Percentiles rank a stretch among this genome's conserved stretches.
Evolutionary conservation across 2,113 vertebrate genomes (phyloP).

Genomic region (Catharus minimus): DNA sequence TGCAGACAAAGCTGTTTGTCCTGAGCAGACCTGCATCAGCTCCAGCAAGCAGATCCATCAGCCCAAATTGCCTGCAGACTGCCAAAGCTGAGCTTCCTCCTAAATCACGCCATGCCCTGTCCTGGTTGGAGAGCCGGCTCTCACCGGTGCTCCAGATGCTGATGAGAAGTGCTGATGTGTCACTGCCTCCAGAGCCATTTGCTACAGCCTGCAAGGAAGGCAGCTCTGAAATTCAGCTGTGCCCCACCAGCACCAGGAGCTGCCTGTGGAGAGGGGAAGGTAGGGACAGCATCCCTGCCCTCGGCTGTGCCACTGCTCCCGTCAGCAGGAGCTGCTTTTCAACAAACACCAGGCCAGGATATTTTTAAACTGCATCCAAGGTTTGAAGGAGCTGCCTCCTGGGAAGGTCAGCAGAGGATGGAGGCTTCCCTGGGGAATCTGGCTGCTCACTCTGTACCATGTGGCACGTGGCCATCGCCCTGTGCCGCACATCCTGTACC

Average conservation of each 20-base stretch:
- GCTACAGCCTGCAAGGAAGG: constrained; percentile 15
- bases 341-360: constrained; percentile 30
- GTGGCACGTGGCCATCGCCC: not conserved
- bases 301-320: not conserved
- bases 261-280: not conserved
- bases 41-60: constrained; percentile 1
- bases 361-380: constrained; percentile 28
- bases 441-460: constrained; percentile 62
- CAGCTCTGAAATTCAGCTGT: not conserved
- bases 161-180: constrained; percentile 13
- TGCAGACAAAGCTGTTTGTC: constrained; percentile 30
- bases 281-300: not conserved
- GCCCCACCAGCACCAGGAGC: not conserved
- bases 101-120: not conserved
- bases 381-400: constrained; percentile 56
- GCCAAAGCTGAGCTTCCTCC: not conserved
- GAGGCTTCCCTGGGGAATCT: constrained; percentile 38
- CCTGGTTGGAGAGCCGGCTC: constrained; percentile 6
- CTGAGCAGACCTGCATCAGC: not conserved
- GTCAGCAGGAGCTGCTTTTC: constrained; percentile 7
- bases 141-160: constrained; percentile 25
- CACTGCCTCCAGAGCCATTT: constrained; percentile 21
- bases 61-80: not conserved
- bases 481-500: not conserved
- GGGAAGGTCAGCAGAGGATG: constrained; percentile 26